Evolutionary conservation across 1,140 invertebrate species (phyloP).

Genomic region (Drosophila grimshawi): DNA sequence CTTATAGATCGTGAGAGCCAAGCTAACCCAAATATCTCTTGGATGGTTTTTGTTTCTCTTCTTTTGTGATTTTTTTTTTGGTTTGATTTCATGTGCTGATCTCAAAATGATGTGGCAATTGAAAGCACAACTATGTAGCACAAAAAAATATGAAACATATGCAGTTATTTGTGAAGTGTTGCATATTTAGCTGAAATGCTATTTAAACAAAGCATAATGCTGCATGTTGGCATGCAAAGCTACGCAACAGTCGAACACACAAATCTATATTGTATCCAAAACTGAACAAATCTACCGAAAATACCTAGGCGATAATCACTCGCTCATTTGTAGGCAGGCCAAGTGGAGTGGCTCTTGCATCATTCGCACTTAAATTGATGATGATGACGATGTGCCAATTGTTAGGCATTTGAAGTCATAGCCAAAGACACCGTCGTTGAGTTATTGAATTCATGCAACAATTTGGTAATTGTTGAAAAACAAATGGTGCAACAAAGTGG

Average conservation of each 20-base stretch:
- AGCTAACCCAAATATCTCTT: slow-evolving; percentile 63
- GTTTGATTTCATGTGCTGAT: slow-evolving; percentile 58
- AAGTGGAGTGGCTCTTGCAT: slow-evolving; percentile 71
- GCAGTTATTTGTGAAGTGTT: slow-evolving; percentile 37
- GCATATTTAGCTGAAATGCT: slow-evolving; percentile 57
- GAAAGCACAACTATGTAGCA: slow-evolving; percentile 54
- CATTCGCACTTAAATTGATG: slow-evolving; percentile 70
- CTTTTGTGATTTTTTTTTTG: slow-evolving; percentile 19
- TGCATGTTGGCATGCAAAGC: slow-evolving; percentile 65
- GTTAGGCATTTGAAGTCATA: slow-evolving; percentile 36
- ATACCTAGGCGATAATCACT: slow-evolving; percentile 61
- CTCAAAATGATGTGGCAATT: slow-evolving; percentile 57
- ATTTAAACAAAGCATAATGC: slow-evolving; percentile 64
- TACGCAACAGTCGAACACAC: slow-evolving; percentile 51
- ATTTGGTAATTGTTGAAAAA: slow-evolving; percentile 67
- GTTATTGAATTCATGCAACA: slow-evolving; percentile 56
- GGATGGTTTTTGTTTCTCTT: slow-evolving; percentile 19
- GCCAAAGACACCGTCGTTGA: slow-evolving; percentile 29
- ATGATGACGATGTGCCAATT: slow-evolving; percentile 65
- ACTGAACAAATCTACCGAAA: slow-evolving; percentile 18
- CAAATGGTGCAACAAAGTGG: slow-evolving; percentile 46
- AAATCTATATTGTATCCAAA: slow-evolving; percentile 26
- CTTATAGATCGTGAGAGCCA: slow-evolving; percentile 63
- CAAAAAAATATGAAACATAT: slow-evolving; percentile 48
- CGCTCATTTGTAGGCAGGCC: slow-evolving; percentile 71